Base-by-base conservation (phyloP, 2,888 invertebrate genomes). In the Steinernema scapterisci region DNA sequence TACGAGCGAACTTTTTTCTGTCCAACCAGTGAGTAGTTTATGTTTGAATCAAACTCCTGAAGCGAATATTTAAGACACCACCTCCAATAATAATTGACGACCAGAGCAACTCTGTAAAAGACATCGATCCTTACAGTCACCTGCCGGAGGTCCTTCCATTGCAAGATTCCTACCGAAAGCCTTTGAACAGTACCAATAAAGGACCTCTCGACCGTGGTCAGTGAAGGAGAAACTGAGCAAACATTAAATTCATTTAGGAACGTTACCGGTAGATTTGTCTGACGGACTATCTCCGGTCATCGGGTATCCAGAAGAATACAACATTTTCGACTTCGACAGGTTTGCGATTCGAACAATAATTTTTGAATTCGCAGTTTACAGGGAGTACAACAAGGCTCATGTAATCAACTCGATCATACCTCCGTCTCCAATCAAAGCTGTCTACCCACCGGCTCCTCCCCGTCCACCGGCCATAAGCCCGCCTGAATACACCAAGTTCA, bases 371-470 rank as follows among this genome's bases (percentile, higher is more conserved):
- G n/a, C n/a, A 19, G 21, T 25, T 9, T 63, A 5, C 63, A 63
- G 63, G 16, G 9, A 16, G 16, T 31, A 63, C 31, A 19, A 63
- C 13, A 19, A 48, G n/a, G 16, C 48, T 19, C n/a, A 48, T 5
- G 19, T 48, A 7, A 38, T 31, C 16, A 16, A 31, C 19, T 31
- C 63, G 1, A 16, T 63, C 1, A 27, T 63, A 5, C 63, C 63
- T 1, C 63, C 63, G 9, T 63, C 63, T 1, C 63, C 63, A 2
- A 31, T 31, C 11, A 9, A 19, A n/a, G 19, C 21, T 31, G 63
- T 38, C 31, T 16, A 13, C 13, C 63, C 63, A 63, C 63, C 63
- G 13, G 63, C 63, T 5, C 63, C 63, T 27, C 63, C 63, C 6
- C 63, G 27, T 9, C 63, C 63, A 11, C 63, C 63, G 11, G 27